Base-by-base conservation (phyloP, 92 coral and sea anemone species). In the Heteractis magnifica region DNA sequence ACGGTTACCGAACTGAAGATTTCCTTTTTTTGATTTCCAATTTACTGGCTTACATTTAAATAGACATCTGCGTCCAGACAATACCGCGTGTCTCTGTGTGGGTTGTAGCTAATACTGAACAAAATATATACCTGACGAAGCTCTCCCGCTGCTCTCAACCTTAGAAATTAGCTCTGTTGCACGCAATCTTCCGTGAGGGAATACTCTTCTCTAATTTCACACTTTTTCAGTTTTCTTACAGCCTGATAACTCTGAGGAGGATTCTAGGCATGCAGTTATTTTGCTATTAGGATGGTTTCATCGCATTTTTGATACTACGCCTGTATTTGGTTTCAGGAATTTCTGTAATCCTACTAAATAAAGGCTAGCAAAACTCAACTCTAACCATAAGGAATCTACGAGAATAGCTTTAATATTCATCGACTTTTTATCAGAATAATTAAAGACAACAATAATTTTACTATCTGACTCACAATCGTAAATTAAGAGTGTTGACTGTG, bases 161-260 rank as follows among this genome's bases (percentile, higher is more conserved):
- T 21, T 68, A 21, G 4, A 65, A 21, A 21, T 48, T 5, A 68
- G 50, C 14, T 68, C 14, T 14, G 14, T 10, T 68, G 73, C 84
- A 81, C 84, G 84, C 84, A 64, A 81, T 81, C 13, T 81, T 81
- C 12, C 84, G 84, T 81, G 84, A 71, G 84, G 14, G 14, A 21
- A 8, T 4, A 20, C 10, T 65, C 14, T 68, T 2, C 73, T 23
- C 10, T 23, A 4, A 68, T 68, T 68, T 68, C 4, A 10, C 7
- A 68, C 48, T 12, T 20, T 20, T 9, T 62, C 2, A 23, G 18
- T 18, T 18, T 12, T 62, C 10, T 62, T n/a, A n/a, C 20, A 3
- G 26, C 70, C 23, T 62, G 18, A 62, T 18, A 18, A 62, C 23
- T 18, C 20, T 18, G 18, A 5, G 20, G 70, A 62, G 12, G 70